Base-by-base conservation (phyloP, 2,797 vertebrate genomes). In the Vultur gryphus region DNA sequence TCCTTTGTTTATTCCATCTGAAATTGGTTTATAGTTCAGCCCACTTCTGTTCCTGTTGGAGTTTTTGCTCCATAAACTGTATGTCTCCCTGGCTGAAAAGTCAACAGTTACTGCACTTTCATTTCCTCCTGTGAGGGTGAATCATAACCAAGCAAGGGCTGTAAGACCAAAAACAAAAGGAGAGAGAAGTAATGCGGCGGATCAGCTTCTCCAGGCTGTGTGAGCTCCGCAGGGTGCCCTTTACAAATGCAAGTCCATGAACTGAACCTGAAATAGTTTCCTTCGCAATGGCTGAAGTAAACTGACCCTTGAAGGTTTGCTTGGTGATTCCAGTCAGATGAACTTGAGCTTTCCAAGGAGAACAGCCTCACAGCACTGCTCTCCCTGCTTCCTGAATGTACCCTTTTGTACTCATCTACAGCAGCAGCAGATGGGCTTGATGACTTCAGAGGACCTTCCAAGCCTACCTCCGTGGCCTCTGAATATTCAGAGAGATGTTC, bases 51-150 rank as follows among this genome's bases (percentile, higher is more conserved):
- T 75, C 54, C 80, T 51, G 48, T 44, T 94, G 76, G 88, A 95
- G 58, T 37, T 94, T 95, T 92, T 95, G 77, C 94, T 96, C 86
- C 11, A 16, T 72, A 90, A 95, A 75, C 85, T 78, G 7, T 46
- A 66, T 79, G 55, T n/a, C 75, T 95, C 61, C 84, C 88, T 76
- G 57, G 43, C 78, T 81, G 37, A 79, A 95, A 93, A 95, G 76
- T 95, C 96, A 89, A 95, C 88, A 89, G n/a, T 62, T 73, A 14
- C 57, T 73, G 80, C 62, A 54, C 81, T 93, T 89, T 65, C 61
- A 82, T 94, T 91, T 92, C 88, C 73, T 89, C 70, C 79, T 90
- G 29, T 10, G 35, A 93, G 84, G 21, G 59, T 87, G 79, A 95
- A 95, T 91, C 93, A 83, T 84, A 94, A 87, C 87, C 65, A 43